Evolutionary conservation across 1,140 invertebrate genomes (phyloP), one percentile per base, ranked within the genome.

Genomic region (Meloidogyne exigua): DNA sequence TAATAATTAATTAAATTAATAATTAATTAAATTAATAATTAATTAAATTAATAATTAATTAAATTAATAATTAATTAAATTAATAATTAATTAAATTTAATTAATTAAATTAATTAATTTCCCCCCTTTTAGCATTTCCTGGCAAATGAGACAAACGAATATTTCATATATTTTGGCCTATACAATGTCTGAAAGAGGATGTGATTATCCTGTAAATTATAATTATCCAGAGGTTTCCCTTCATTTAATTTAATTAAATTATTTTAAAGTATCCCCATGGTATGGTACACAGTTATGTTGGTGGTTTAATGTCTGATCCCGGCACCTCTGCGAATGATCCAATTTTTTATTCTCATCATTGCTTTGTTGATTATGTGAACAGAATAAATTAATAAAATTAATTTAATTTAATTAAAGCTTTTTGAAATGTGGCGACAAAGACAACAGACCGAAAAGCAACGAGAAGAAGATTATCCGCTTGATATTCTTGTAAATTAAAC

Each of bases 351-450:
- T 39, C 83, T 25, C 84, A 84, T 70, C 84, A 86, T 66, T 82
- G 82, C 3, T 89, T 88, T 79, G 83, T 89, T 12, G 89, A 89
- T 79, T 78, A 78, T 13, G 68, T 86, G 15, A 85, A 3, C 7
- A 2, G 7, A 32, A 32, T 3, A 32, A 75, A 64, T 4, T 9
- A n/a, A 26, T 15, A n/a, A n/a, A 15, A 23, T 70, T 15, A 62
- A 57, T 42, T 26, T 62, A 71, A 28, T 71, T 44, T 73, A 62
- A n/a, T 73, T n/a, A 23, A 49, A 75, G 65, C 13, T 75, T 26
- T 75, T 65, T 65, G 74, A 75, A 21, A 28, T 21, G 28, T 66
- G 65, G 36, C 74, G 74, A 15, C 28, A 25, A 75, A 23, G 18
- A 18, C 18, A 21, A 13, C 74, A 75, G 21, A 44, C 23, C 10